Base-by-base conservation (phyloP, 2,888 invertebrate genomes). In the Lomographa bimaculata region DNA sequence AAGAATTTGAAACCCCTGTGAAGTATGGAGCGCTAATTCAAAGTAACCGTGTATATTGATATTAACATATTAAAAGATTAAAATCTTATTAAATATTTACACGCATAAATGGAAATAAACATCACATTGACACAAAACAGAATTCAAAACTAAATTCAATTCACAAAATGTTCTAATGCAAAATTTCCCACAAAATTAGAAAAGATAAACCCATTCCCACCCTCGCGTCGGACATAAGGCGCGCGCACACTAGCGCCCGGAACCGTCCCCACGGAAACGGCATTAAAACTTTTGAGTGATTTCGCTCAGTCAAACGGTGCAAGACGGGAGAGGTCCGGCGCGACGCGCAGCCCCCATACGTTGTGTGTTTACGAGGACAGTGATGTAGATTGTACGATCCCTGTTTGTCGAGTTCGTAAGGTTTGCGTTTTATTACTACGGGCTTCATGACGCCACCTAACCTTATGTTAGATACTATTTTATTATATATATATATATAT, bases 211-310 rank as follows among this genome's bases (percentile, higher is more conserved):
- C 50, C 50, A 53, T 56, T 46, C 33, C 46, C 46, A 50, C 53
- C 47, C 48, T 59, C 59, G 50, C 50, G 20, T 46, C 35, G 37
- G 57, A 64, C 59, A 60, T 67, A 71, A 64, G 66, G 57, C 41
- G 46, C 46, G 54, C 67, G 45, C 71, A 72, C 72, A 69, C 69
- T 42, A 43, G 32, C 37, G 46, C 45, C 72, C 71, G 73, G 64
- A 67, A 65, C 74, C 61, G 65, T 75, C 75, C 72, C 79, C 68
- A 71, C 84, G 86, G 85, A 87, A 83, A 73, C 79, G 76, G 81
- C 81, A 85, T 87, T 86, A 86, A 87, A 87, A 87, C 79, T 86
- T 86, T 86, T 85, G 86, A 86, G 85, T 86, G 86, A 86, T 86
- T 86, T 80, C 81, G 82, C 81, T 84, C 86, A 81, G 84, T 86